Percentiles rank a stretch among this genome's conserved stretches.
phyloP scores from a whole-genome alignment of 2,113 vertebrate species.

The Phaetusa simplex region DNA sequence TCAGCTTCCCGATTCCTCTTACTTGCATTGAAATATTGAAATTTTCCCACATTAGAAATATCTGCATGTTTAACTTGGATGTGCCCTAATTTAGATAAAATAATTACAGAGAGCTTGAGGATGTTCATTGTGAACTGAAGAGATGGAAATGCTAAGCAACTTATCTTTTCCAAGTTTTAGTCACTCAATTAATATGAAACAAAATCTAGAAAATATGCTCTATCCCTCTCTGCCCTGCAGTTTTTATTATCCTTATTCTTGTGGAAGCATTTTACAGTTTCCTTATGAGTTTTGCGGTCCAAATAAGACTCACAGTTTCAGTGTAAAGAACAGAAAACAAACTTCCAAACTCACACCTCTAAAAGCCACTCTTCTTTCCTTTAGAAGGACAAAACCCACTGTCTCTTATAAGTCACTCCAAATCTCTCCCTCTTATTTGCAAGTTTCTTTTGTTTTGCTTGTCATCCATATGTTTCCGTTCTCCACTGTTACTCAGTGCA shows the following conservation, averaged over 20 bases:
- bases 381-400: background rate
- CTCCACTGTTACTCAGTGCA: background rate
- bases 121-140: background rate
- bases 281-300: background rate
- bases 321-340: background rate
- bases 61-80: background rate
- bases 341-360: background rate
- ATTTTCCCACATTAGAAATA: background rate
- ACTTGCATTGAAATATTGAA: background rate
- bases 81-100: background rate
- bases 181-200: background rate
- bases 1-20: background rate
- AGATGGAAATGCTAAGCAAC: background rate
- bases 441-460: background rate
- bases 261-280: background rate
- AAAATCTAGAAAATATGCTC: background rate
- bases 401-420: background rate
- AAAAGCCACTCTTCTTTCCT: background rate
- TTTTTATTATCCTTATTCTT: background rate
- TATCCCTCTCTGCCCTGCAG: background rate
- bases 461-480: background rate
- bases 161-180: background rate
- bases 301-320: background rate
- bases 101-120: background rate
- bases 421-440: background rate